Conservation (phyloP, 2,113 vertebrate species). For the Phoenicopterus ruber region DNA sequence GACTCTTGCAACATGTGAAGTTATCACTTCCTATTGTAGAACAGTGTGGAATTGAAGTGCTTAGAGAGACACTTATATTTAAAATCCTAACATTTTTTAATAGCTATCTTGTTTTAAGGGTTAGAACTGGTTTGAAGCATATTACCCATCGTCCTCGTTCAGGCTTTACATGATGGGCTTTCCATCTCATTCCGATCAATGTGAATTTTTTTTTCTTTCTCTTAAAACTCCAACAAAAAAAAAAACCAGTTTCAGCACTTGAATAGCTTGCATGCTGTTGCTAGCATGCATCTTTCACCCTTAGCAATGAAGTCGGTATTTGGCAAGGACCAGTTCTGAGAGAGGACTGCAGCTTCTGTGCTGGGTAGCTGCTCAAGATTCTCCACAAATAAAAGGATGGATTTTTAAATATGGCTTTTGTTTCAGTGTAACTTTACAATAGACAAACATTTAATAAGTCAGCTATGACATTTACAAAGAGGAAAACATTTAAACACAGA, state of each 20-base stretch:
- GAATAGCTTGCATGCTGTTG: neutral
- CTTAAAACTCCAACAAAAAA: neutral
- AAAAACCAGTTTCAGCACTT: neutral
- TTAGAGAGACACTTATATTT: neutral
- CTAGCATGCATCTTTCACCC: neutral
- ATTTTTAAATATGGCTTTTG: neutral
- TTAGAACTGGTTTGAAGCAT: neutral
- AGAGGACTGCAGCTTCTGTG: neutral
- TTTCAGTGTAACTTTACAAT: neutral
- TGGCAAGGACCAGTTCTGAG: neutral
- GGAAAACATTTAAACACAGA: neutral
- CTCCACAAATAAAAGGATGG: neutral
- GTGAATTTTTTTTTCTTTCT: neutral
- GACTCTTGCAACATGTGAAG: neutral
- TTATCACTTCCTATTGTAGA: neutral
- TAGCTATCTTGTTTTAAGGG: neutral
- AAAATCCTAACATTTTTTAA: neutral
- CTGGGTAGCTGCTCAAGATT: neutral
- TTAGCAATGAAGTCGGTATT: neutral
- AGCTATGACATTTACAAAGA: conserved; percentile 35
- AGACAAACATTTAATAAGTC: conserved; percentile 5
- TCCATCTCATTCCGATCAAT: neutral
- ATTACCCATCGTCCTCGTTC: neutral
- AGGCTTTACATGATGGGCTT: neutral
- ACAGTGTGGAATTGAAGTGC: neutral